These are phyloP conservation scores for Linurgus olivaceus DNA, from an alignment of 2,797 vertebrate species.

Conservation along the genomic window DNA sequence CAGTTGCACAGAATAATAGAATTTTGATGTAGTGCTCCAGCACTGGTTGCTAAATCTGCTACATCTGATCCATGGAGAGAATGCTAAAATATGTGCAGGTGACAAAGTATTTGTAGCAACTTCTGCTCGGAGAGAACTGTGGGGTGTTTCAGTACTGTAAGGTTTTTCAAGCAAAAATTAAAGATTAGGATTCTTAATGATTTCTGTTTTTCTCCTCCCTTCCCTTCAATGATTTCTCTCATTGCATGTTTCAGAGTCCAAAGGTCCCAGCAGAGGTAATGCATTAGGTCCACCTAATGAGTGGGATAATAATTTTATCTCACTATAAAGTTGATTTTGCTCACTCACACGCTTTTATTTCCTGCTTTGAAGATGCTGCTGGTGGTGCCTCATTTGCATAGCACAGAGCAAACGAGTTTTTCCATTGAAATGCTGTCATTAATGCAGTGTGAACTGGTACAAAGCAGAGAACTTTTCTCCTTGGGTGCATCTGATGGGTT, in stretches of 20 bases:
- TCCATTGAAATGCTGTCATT: neutral
- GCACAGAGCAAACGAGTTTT: neutral
- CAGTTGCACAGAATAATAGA: slow-evolving; percentile 41
- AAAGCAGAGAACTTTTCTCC: neutral
- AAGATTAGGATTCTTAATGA: slow-evolving; percentile 5
- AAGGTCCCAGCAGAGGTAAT: slow-evolving; percentile 69
- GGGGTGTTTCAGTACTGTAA: neutral
- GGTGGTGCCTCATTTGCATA: neutral
- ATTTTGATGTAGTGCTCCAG: slow-evolving; percentile 51
- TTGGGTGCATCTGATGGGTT: neutral
- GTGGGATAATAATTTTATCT: slow-evolving; percentile 67
- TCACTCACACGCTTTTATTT: neutral
- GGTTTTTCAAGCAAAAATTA: neutral
- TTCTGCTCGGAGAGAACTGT: neutral
- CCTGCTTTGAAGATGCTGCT: slow-evolving; percentile 54
- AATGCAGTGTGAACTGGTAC: neutral
- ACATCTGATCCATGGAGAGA: slow-evolving; percentile 13
- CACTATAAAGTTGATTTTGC: slow-evolving; percentile 50
- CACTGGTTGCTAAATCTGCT: slow-evolving; percentile 38
- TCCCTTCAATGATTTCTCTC: slow-evolving; percentile 7
- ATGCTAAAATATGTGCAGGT: slow-evolving; percentile 30
- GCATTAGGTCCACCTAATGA: slow-evolving; percentile 73
- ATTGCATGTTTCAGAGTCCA: slow-evolving; percentile 64
- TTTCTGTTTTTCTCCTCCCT: slow-evolving; percentile 44
- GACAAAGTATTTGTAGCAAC: neutral